Evolutionary conservation across 2,888 invertebrate species (phyloP).

Genomic region (Polydrusus pterygomalis): DNA sequence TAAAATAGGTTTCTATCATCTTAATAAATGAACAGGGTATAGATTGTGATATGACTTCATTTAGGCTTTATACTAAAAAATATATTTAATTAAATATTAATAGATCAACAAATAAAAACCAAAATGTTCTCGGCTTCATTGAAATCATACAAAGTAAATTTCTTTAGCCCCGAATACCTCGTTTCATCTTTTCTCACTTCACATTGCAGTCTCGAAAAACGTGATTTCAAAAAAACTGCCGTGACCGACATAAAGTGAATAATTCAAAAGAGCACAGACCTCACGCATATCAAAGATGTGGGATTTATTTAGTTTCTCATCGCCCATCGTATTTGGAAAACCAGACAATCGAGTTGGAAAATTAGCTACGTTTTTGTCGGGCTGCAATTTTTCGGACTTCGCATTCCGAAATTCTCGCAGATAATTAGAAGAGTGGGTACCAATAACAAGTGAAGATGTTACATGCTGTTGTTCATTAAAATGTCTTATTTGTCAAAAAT

Average conservation of each 20-base stretch:
- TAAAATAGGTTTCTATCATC: too few relatives aligned
- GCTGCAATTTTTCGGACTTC: slow-evolving; percentile 12
- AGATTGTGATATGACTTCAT: too few relatives aligned
- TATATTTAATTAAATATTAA: too few relatives aligned
- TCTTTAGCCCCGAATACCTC: slow-evolving; percentile 9
- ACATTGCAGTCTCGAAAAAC: slow-evolving; percentile 13
- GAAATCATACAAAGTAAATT: background rate
- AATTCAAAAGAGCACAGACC: slow-evolving; percentile 61
- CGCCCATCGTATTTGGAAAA: slow-evolving; percentile 59
- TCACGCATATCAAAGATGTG: slow-evolving; percentile 67
- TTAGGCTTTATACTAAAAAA: too few relatives aligned
- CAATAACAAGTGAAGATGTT: slow-evolving; percentile 34
- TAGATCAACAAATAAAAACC: too few relatives aligned
- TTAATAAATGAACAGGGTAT: too few relatives aligned
- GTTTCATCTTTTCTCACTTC: slow-evolving; percentile 35
- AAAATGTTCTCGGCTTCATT: background rate
- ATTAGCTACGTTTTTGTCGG: slow-evolving; percentile 23
- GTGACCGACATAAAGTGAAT: slow-evolving; percentile 50
- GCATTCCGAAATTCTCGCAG: slow-evolving; percentile 32
- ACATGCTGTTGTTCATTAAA: slow-evolving; percentile 40
- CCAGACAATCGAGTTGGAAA: slow-evolving; percentile 34
- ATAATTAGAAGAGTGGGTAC: slow-evolving; percentile 34
- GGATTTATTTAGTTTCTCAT: slow-evolving; percentile 69
- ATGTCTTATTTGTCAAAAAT: slow-evolving; percentile 14
- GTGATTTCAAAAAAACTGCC: slow-evolving; percentile 32